Conservation (phyloP, 2,113 vertebrate species). For the Scortum barcoo region DNA sequence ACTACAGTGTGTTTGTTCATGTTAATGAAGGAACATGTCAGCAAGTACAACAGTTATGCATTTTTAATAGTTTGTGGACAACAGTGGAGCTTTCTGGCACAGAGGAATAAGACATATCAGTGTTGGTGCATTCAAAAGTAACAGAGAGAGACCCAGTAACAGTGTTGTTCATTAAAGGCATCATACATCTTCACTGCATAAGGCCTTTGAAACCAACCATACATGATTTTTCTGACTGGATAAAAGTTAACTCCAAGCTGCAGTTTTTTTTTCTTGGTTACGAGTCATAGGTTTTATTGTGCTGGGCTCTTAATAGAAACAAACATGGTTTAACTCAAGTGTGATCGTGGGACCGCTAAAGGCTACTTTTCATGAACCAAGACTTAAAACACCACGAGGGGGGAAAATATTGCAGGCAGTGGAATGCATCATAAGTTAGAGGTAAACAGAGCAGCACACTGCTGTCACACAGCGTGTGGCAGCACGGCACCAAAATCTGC, state of each 20-base stretch:
- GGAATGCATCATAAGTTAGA: constrained; percentile 28
- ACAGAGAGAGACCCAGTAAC: not conserved
- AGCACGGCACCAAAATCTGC: not conserved
- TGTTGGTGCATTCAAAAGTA: no score
- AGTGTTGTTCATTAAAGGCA: not conserved
- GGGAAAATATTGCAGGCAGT: constrained; percentile 1
- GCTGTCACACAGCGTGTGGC: not conserved
- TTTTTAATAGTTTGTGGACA: not conserved
- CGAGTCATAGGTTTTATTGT: not conserved
- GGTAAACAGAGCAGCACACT: not conserved
- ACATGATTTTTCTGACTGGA: not conserved
- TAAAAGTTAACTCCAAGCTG: constrained; percentile 3
- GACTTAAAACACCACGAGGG: constrained; percentile 23
- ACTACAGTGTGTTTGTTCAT: not conserved
- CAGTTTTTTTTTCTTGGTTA: not conserved
- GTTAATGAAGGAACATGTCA: not conserved
- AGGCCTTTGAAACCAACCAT: not conserved
- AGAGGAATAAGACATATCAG: not conserved
- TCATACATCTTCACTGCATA: not conserved
- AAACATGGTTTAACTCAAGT: not conserved
- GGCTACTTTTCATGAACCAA: not conserved
- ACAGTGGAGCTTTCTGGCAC: not conserved
- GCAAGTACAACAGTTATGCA: not conserved
- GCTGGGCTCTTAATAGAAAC: not conserved
- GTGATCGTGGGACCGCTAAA: not conserved